Base-by-base conservation (phyloP, 1,140 invertebrate genomes). In the Bathynomus jamesi region DNA sequence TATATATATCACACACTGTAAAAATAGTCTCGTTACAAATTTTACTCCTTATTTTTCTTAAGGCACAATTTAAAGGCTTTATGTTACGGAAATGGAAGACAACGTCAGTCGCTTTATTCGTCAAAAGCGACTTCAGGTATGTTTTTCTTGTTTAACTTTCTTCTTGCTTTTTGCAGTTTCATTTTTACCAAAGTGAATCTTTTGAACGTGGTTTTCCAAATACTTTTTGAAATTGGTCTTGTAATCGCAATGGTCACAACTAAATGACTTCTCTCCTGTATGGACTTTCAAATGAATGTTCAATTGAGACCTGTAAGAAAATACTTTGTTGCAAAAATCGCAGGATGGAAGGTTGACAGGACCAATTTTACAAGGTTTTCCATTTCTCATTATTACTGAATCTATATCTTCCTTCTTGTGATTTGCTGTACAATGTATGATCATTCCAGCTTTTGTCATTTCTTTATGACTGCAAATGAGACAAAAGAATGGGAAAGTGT, bases 201-300 rank as follows among this genome's bases (percentile, higher is more conserved):
- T 77, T 7, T 69, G 29, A 40, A 77, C 80, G 76, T 84, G 83
- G 21, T 82, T 78, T 30, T 82, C 75, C 11, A 84, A 73, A 27
- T 82, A 82, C 68, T 83, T 82, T 76, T 84, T 83, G 67, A 83
- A 81, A 28, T 77, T 74, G 17, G 76, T 77, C 61, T 70, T 60
- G 31, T 82, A 84, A 29, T 65, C 78, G 65, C 80, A 81, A 24
- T 76, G 70, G 13, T 79, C 74, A 73, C 81, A 82, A 29, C 73
- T 69, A 61, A 76, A 81, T 8, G 77, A 79, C 69, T 79, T 79
- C 63, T 81, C 79, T 28, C 82, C 82, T 4, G 83, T 84, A 73
- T 84, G 83, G 8, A 80, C 80, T 65, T 82, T 76, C 68, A 81
- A 76, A 71, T 84, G 83, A 7, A 83, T 76, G 24, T 77, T 69